Base-by-base conservation (phyloP, 2,113 vertebrate genomes). In the Platysternon megacephalum region DNA sequence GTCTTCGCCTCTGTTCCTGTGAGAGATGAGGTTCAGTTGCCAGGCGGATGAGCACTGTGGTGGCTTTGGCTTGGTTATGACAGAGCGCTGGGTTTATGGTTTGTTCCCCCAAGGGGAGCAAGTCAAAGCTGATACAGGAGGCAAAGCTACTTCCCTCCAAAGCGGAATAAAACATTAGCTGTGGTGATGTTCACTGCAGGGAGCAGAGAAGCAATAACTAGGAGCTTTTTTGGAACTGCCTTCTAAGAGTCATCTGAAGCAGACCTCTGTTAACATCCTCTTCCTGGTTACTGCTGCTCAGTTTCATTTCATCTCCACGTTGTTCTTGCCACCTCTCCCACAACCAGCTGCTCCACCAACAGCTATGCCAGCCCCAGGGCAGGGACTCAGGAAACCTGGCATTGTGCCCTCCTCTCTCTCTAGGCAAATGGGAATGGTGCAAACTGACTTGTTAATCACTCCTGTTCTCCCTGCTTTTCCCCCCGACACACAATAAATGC, bases 291-390 rank as follows among this genome's bases (percentile, higher is more conserved):
- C 84, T 86, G 91, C 94, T 90, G 87, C 95, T 95, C 90, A 5
- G 5, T 52, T 74, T 24, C 87, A 65, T 19, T 79, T 5, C 84
- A 84, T 72, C 44, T 79, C 21, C 91, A 80, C 35, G 0, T 56
- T 0, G 35, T 83, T 95, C 88, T 93, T 68, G 58, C 48, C 93
- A 91, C 86, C 42, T 93, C 95, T 97, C 91, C 93, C 93, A 94
- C 89, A 74, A 16, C 56, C 87, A 96, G 91, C 79, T 94, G 91
- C 93, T 96, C 85, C 96, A 61, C 2, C 80, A 42, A 42, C n/a
- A 6, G 42, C 76, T 79, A 55, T 0, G 0, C 49, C 88, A 93
- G 88, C n/a, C 42, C 92, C 86, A 1, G 61, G 89, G 2, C 87
- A 85, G 1, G 32, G 88, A 87, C 90, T 32, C 0, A 2, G 90